These are phyloP conservation scores for Tetraodon nigroviridis DNA, from an alignment of 2,113 vertebrate genomes.

Conservation along the genomic window DNA sequence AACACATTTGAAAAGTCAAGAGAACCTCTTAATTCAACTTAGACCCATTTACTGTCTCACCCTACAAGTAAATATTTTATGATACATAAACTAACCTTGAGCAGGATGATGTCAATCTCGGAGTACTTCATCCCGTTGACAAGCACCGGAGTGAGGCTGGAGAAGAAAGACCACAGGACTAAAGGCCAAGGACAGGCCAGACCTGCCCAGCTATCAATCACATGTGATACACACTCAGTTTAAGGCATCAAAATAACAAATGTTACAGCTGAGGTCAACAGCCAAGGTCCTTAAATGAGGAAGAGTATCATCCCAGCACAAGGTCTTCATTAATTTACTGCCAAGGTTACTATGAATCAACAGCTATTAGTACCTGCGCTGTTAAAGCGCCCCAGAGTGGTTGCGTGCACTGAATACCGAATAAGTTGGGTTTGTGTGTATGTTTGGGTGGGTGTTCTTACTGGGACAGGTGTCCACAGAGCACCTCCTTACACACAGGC, in stretches of 20 bases:
- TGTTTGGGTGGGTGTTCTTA: conserved; percentile 42
- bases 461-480: conserved; percentile 87
- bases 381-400: not conserved
- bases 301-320: conserved; percentile 24
- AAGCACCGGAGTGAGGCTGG: conserved; percentile 90
- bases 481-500: conserved; percentile 93
- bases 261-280: conserved; percentile 44
- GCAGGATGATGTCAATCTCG: conserved; percentile 96
- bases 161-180: conserved; percentile 26
- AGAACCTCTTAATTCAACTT: conserved; percentile 2
- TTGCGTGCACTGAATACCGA: conserved; percentile 1
- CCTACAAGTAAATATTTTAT: conserved; percentile 14
- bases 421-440: not conserved
- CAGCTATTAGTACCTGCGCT: conserved; percentile 18
- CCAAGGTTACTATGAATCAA: conserved; percentile 49
- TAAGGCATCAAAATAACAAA: conserved; percentile 19
- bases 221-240: conserved; percentile 14
- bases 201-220: conserved; percentile 38
- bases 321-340: conserved; percentile 19
- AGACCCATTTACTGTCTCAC: conserved; percentile 2
- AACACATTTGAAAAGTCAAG: not conserved
- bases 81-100: conserved; percentile 82
- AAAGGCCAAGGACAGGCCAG: conserved; percentile 39
- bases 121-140: conserved; percentile 99
- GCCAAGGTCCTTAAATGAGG: conserved; percentile 38